Evolutionary conservation across 2,797 vertebrate species (phyloP).

Genomic region (Smutsia temminckii): DNA sequence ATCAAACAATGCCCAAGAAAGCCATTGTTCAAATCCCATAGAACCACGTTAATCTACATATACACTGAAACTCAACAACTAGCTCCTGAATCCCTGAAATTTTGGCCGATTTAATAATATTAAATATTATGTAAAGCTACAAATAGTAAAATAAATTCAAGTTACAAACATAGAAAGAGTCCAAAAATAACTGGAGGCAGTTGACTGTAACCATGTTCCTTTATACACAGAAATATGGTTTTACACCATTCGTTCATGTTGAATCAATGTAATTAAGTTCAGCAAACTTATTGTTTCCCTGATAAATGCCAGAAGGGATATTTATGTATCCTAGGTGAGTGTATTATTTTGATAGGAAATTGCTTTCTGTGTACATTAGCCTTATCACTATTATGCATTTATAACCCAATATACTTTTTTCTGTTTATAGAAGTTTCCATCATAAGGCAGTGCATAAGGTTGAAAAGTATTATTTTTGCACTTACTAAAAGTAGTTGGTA

Average conservation of each 20-base stretch:
- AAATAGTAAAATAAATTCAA: not conserved
- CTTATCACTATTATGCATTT: conserved; percentile 53
- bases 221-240: not conserved
- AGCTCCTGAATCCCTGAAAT: not conserved
- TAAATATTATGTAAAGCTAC: not conserved
- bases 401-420: not conserved
- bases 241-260: not conserved
- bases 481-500: conserved; percentile 24
- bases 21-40: not conserved
- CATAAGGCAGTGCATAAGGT: not conserved
- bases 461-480: conserved; percentile 8
- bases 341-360: conserved; percentile 43
- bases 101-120: not conserved
- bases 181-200: not conserved
- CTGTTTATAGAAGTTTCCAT: conserved; percentile 9
- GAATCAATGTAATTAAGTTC: not conserved
- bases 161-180: not conserved
- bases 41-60: not conserved
- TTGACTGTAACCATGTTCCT: not conserved
- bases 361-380: conserved; percentile 42
- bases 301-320: conserved; percentile 56
- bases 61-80: not conserved
- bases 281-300: not conserved
- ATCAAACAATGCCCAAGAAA: not conserved
- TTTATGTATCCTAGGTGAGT: conserved; percentile 56